Evolutionary conservation across 2,888 invertebrate species (phyloP), one percentile per base, ranked within the genome.

Genomic region (Agapostemon virescens): DNA sequence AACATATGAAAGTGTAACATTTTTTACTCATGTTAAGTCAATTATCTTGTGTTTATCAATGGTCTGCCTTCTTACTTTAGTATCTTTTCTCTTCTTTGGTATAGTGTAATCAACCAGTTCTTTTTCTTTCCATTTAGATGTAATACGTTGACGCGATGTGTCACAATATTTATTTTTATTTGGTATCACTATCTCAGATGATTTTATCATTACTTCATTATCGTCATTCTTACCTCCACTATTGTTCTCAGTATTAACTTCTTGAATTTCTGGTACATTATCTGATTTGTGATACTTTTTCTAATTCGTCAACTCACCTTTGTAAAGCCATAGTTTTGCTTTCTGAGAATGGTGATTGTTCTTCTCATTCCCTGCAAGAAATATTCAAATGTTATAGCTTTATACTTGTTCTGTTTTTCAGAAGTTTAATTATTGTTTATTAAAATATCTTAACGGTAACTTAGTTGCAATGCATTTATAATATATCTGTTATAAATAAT

Each of bases 231-330:
- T 40, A 23, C 33, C 63, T 23, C 20, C 26, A 58, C 13, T 17
- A 42, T 71, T 30, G 40, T 20, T 63, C 2, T 68, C 26, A 45
- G 26, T 68, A 23, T 23, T 55, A 30, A 42, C 0, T 33, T 58
- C n/a, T 55, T 58, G 30, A 20, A 30, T 0, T 15, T 71, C 68
- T 13, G 52, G 68, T 26, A 42, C 2, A 38, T 20, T 66, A 38
- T 15, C n/a, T 17, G 55, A 17, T 23, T 74, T 52, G 42, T 70
- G 77, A 70, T 52, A 76, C 40, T 20, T 69, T 63, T 70, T 85
- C 81, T n/a, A 86, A 45, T 68, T 84, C 70, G 58, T 67, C 36
- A 58, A 86, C 26, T 33, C 68, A 70, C 17, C 67, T 26, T 61
- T 61, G 74, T 58, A 83, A 30, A n/a, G 70, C 55, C 55, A 74